Base-by-base conservation (phyloP, 2,888 invertebrate species). In the Acleris holmiana region DNA sequence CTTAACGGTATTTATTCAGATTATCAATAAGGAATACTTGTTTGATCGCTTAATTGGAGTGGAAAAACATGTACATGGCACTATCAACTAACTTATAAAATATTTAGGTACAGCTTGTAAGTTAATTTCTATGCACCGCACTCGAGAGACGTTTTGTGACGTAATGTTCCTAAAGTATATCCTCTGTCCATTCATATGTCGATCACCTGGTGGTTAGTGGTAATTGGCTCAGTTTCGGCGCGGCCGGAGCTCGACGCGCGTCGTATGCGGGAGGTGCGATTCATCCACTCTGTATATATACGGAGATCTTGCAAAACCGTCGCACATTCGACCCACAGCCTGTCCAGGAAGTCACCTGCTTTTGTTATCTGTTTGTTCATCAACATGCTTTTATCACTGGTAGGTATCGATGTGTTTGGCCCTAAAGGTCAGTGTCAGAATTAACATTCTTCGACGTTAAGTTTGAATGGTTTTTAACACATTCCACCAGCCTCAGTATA, bases 241-340 rank as follows among this genome's bases (percentile, higher is more conserved):
- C 76, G 81, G 73, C 73, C 80, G 75, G 78, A 78, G 80, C 78
- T 76, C 73, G 67, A 61, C 57, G 71, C 73, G 73, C 79, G 78
- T 73, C 78, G 82, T 77, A 77, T 80, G 78, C 82, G 77, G 73
- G 71, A 70, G 75, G 81, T 84, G 77, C 78, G 78, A 77, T 77
- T 75, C 79, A 80, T 77, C 75, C 78, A 78, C 83, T 79, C 80
- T 81, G 84, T 82, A 85, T 90, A 91, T 91, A 91, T 87, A 91
- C 86, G 82, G 86, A 84, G 80, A 86, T 85, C 86, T 90, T 90
- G 84, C 89, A 84, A 89, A 88, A 91, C 86, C 87, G 86, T 86
- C 83, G 76, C 91, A 88, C 91, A 91, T 85, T 91, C 90, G 83
- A 82, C 85, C 83, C 77, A 83, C 82, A 83, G 79, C 80, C 82